Evolutionary conservation across 2,797 vertebrate species (phyloP).

Genomic region (Jordanella pulchra): DNA sequence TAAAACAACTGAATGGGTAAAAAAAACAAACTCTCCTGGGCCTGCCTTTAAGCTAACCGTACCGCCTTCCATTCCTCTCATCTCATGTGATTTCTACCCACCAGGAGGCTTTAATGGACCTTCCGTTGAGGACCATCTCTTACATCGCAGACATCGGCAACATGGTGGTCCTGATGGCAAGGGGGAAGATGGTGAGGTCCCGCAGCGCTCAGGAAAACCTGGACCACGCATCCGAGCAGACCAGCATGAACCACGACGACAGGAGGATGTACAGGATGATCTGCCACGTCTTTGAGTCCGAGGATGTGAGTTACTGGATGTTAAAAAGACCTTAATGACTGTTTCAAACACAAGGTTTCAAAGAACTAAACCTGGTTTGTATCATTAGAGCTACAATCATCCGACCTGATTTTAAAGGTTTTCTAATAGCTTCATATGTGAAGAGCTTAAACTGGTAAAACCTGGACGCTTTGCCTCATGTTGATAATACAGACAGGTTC

Average conservation of each 20-base stretch:
- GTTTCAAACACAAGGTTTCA: no score
- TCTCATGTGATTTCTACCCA: not conserved
- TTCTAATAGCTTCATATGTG: no score
- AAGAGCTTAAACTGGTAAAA: not conserved
- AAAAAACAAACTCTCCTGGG: no score
- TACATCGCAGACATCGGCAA: conserved; percentile 99
- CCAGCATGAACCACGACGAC: conserved; percentile 84
- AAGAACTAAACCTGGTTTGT: no score
- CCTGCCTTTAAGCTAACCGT: no score
- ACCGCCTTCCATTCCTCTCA: not conserved
- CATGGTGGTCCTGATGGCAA: conserved; percentile 96
- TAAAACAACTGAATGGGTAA: no score
- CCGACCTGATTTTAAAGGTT: no score
- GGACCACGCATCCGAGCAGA: conserved; percentile 82
- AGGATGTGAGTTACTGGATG: conserved; percentile 84
- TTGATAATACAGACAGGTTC: no score
- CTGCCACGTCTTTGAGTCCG: conserved; percentile 97
- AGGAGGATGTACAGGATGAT: conserved; percentile 95
- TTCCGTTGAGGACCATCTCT: conserved; percentile 94
- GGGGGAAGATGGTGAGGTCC: conserved; percentile 92
- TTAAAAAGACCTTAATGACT: not conserved
- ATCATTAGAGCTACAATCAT: no score
- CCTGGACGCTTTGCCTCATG: not conserved
- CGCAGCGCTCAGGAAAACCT: conserved; percentile 89
- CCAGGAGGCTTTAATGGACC: conserved; percentile 96